Evolutionary conservation across 2,113 vertebrate genomes (phyloP).

Genomic region (Microcebus jonahi): DNA sequence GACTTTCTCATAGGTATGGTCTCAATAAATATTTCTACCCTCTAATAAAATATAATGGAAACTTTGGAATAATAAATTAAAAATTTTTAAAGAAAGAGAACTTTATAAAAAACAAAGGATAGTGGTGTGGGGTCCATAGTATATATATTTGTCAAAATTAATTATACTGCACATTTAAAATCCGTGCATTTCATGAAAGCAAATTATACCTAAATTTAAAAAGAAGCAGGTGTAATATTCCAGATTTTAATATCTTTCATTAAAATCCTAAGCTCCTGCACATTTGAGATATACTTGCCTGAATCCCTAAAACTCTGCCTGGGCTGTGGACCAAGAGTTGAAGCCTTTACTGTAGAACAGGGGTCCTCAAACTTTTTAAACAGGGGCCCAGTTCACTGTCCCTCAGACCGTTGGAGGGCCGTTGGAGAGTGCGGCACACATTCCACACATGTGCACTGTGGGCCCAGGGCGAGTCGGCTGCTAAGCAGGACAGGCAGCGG

Average conservation of each 20-base stretch:
- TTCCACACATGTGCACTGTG: no score
- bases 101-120: background rate
- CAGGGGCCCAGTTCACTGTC: no score
- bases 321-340: background rate
- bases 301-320: background rate
- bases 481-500: no score
- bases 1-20: background rate
- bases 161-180: background rate
- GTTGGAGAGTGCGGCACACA: no score
- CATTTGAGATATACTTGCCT: background rate
- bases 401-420: no score
- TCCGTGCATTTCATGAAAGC: background rate
- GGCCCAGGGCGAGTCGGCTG: no score
- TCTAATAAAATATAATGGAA: slow-evolving; percentile 7
- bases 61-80: slow-evolving; percentile 19
- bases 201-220: slow-evolving; percentile 37
- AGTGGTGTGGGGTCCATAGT: background rate
- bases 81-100: background rate
- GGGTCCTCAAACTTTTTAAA: no score
- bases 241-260: slow-evolving; percentile 3
- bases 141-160: background rate
- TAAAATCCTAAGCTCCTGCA: background rate
- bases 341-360: slow-evolving; percentile 40
- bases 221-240: background rate
- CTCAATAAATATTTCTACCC: slow-evolving; percentile 17